Base-by-base conservation (phyloP, 2,888 invertebrate species). In the Drosophila testacea region DNA sequence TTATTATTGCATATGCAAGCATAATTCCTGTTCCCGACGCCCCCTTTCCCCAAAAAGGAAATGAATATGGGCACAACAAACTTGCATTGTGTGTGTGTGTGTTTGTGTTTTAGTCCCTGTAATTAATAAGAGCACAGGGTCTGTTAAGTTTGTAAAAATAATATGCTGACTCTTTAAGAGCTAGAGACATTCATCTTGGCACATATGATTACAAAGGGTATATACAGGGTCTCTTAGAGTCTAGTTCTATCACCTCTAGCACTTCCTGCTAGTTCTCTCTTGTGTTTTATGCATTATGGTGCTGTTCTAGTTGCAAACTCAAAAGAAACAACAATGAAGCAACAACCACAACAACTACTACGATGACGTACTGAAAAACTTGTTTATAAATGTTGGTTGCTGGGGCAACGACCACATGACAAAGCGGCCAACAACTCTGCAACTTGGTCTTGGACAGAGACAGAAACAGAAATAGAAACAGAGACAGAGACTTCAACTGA, bases 361-460 rank as follows among this genome's bases (percentile, higher is more conserved):
- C 64, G 62, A 72, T 78, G 86, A 81, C 86, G 79, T 74, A 55
- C 71, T 62, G 63, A 46, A 69, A 81, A 88, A 86, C 87, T 80
- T 81, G 89, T 88, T 87, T 84, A 60, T 65, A 65, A 88, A 88
- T 84, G 83, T 84, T 88, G 88, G 88, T 85, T 84, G 83, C 83
- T 88, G 71, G 88, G 88, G 86, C 83, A 84, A 84, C 83, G 86
- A 83, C 83, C 83, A 79, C 75, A 75, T 75, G 75, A 67, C 77
- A 74, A 77, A 74, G 70, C 66, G 65, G 52, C 61, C 59, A 68
- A 44, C 63, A 62, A 51, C 50, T 47, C 22, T 32, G 44, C 10
- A 56, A 67, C 55, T 27, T 42, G 44, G 47, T 39, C 39, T 28
- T 46, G 4, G 36, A 34, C 51, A 32, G 41, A 54, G 61, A 54